Evolutionary conservation across 2,888 invertebrate species (phyloP).

Genomic region (Andrena bucephala): DNA sequence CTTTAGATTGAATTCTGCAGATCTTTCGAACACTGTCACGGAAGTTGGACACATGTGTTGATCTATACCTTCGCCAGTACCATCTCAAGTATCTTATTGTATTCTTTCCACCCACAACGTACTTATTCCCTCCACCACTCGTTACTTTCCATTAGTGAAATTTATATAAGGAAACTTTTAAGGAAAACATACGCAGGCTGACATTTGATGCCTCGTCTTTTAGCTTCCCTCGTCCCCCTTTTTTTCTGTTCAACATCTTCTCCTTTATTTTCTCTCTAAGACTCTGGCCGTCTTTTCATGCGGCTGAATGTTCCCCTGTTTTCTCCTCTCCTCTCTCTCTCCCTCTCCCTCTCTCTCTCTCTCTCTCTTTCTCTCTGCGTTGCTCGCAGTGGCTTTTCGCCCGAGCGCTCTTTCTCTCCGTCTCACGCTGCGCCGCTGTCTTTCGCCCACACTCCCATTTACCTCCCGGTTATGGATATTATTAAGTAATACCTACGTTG

Average conservation of each 20-base stretch:
- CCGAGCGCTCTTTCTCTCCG: constrained; percentile 29
- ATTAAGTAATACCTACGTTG: constrained; percentile 80
- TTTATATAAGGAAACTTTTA: background rate
- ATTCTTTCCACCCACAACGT: background rate
- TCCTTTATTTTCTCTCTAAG: constrained; percentile 12
- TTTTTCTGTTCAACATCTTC: background rate
- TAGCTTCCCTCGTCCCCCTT: background rate
- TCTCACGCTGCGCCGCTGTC: constrained; percentile 35
- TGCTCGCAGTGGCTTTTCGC: constrained; percentile 6
- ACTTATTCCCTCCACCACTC: constrained; percentile 21
- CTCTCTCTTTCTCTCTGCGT: background rate
- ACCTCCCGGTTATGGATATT: constrained; percentile 81
- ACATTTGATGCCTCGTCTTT: background rate
- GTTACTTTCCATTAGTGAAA: constrained; percentile 8
- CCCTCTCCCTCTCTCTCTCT: background rate
- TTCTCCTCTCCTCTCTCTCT: constrained; percentile 4
- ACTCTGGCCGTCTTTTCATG: constrained; percentile 26
- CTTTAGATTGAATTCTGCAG: background rate
- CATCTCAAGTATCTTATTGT: background rate
- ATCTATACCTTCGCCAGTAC: background rate
- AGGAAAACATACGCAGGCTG: background rate
- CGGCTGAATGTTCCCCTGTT: constrained; percentile 28
- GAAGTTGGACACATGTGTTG: background rate
- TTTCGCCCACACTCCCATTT: constrained; percentile 67
- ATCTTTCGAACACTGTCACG: background rate